A percentile compares a stretch with the other conserved stretches of the same genome.
Conservation (phyloP, 2,888 invertebrate genomes). For the Pandemis heparana region DNA sequence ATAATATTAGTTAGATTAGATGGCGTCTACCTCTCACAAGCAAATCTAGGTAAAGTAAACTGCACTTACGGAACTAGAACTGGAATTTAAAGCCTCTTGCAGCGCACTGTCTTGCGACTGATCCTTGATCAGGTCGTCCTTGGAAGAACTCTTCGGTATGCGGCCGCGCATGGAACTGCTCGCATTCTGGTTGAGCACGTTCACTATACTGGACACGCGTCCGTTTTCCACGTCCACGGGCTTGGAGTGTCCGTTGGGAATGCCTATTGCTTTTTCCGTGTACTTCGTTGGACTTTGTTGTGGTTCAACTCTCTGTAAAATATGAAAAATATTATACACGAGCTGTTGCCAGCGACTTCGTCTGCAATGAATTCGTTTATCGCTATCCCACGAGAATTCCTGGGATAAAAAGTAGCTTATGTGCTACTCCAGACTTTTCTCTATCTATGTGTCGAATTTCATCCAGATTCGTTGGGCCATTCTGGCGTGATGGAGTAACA, state of each 20-base stretch:
- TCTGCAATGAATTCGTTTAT: no score
- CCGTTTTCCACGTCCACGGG: conserved; percentile 70
- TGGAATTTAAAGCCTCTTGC: conserved; percentile 78
- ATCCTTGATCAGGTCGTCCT: conserved; percentile 76
- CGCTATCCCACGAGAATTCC: no score
- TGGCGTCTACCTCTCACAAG: no score
- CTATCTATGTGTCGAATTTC: no score
- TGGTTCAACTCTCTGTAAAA: conserved; percentile 77
- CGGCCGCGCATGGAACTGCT: conserved; percentile 70
- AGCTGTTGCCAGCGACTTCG: no score
- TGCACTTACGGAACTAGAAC: conserved; percentile 80
- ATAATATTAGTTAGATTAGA: no score
- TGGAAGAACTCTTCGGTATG: conserved; percentile 78
- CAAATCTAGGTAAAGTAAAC: neutral
- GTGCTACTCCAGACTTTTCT: no score
- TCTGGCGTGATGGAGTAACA: no score
- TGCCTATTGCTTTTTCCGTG: conserved; percentile 73
- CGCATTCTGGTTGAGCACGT: conserved; percentile 72
- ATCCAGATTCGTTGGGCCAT: no score
- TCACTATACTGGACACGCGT: conserved; percentile 78
- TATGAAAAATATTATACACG: neutral
- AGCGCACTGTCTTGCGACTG: conserved; percentile 65
- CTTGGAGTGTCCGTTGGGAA: conserved; percentile 57
- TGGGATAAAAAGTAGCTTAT: no score
- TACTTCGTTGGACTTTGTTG: conserved; percentile 79